Conservation (phyloP, 2,113 vertebrate species). For the Odontophorus gujanensis region DNA sequence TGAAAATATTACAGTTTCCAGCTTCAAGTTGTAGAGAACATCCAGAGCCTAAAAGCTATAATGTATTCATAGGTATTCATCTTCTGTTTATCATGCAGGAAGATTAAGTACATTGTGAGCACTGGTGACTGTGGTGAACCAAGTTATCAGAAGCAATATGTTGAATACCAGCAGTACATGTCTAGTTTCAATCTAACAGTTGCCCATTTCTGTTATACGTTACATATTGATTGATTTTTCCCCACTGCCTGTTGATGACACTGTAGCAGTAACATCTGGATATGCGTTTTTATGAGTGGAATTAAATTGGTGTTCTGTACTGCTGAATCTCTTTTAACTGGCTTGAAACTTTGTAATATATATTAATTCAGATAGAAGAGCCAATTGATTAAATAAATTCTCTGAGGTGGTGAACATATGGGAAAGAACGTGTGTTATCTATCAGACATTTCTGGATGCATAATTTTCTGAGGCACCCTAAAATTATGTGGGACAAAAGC, state of each 20-base stretch:
- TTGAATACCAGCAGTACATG: background rate
- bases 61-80: background rate
- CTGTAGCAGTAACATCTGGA: background rate
- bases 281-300: background rate
- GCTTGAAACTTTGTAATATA: background rate
- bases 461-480: background rate
- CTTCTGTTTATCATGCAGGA: slow-evolving; percentile 1
- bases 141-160: background rate
- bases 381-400: slow-evolving; percentile 12
- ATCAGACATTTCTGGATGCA: background rate
- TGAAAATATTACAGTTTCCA: background rate
- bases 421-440: background rate
- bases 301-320: background rate
- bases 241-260: background rate
- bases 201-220: background rate
- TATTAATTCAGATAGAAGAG: background rate
- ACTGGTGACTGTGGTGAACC: background rate
- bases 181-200: background rate
- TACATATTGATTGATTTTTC: background rate
- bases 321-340: background rate
- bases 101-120: background rate
- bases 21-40: background rate
- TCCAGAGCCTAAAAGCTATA: background rate
- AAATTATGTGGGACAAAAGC: slow-evolving; percentile 10
- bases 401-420: background rate